Base-by-base conservation (phyloP, 2,888 invertebrate genomes). In the Melolontha melolontha region DNA sequence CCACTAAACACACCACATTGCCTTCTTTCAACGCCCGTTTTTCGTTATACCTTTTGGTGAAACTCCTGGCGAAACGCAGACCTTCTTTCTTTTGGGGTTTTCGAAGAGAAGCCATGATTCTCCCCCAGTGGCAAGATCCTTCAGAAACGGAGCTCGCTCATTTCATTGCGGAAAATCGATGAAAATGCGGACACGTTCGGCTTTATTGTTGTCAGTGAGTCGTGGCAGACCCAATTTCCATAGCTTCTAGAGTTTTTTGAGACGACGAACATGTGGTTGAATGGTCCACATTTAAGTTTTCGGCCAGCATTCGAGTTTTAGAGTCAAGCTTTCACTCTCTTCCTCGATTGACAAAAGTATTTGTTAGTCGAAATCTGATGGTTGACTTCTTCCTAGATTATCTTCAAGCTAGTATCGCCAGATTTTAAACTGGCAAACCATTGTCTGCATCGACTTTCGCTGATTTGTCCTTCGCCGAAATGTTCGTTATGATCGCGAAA, bases 181-280 rank as follows among this genome's bases (percentile, higher is more conserved):
- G 29, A 29, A 29, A 29, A 6, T 29, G 4, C 6, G 29, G 29
- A 29, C 29, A 29, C 4, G 5, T 29, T 29, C 29, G 29, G 29
- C 29, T 29, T 29, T 29, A 12, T 55, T 55, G 39, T 55, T 55
- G 39, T 34, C 14, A 39, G 39, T 16, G n/a, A 29, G 27, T 34
- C 2, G 29, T 29, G 39, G 34, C 27, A 7, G 65, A 66, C 52
- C 63, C 52, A 67, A 51, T 64, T 66, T 67, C 67, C 52, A 67
- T n/a, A 67, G 52, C 54, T 11, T 66, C 16, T 64, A 17, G 44
- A 64, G 54, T 39, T 66, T 66, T 67, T 64, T 67, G 52, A 65
- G 67, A 44, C 27, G 64, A 47, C 42, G 52, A 29, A 42, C 63
- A 52, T n/a, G 52, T 67, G 6, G 63, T 67, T 16, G 44, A 63